Base-by-base conservation (phyloP, 2,888 invertebrate genomes). In the Lasioglossum zephyrum region DNA sequence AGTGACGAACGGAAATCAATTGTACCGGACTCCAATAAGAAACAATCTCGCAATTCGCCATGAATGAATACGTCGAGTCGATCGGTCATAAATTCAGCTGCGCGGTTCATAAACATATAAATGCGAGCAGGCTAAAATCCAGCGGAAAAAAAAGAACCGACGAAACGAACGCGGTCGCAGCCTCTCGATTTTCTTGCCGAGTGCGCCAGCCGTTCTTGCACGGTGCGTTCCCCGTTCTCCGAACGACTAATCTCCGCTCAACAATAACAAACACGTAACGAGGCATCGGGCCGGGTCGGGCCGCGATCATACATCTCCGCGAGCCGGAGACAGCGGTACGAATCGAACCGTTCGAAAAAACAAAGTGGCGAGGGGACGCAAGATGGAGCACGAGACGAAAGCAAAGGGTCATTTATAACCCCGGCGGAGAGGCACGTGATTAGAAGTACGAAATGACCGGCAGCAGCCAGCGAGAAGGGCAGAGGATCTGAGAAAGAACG, bases 361-460 rank as follows among this genome's bases (percentile, higher is more conserved):
- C 79, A 74, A 82, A 36, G 74, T 75, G 57, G 79, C 81, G 49
- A 66, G 84, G 84, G 78, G 85, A 81, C 75, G 82, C 76, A 90
- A 92, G 92, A 93, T 92, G 93, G 89, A 91, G 86, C 76, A 87
- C 91, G 92, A 92, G 91, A 91, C 85, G 90, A 88, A 84, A 88
- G 90, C 88, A 87, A 87, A 88, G 86, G 88, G 89, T 93, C 92
- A 93, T 93, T 93, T 93, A 93, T 93, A 93, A 93, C 89, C 88
- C 89, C 81, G 85, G 69, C 84, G 89, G 91, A 85, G 88, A 89
- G 91, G 87, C 90, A 89, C 91, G 92, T 92, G 93, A 93, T 93
- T 93, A 93, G 93, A 92, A 92, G 91, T 90, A 92, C 91, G 85
- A 93, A 92, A 92, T 92, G 92, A 90, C 92, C 89, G 82, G 82